A percentile compares a stretch with the other conserved stretches of the same genome.
phyloP scores from a whole-genome alignment of 1,140 invertebrate species.

The Battus philenor region DNA sequence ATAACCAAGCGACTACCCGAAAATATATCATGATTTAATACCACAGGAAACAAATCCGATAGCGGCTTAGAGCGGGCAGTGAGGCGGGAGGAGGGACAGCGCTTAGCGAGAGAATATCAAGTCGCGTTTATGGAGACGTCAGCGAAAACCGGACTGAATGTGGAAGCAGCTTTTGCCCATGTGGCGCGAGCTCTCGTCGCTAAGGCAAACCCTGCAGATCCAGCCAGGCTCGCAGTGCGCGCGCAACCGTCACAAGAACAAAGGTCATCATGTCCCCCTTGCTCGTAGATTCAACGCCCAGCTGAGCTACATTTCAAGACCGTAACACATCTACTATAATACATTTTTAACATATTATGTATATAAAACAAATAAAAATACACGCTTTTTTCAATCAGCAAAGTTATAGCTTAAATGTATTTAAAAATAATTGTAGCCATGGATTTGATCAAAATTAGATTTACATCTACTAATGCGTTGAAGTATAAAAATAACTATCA shows the following conservation, averaged over 20 bases:
- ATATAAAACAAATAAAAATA: too few relatives aligned
- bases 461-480: too few relatives aligned
- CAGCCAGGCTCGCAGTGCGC: conserved; percentile 57
- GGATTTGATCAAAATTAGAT: too few relatives aligned
- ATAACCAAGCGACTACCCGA: too few relatives aligned
- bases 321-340: too few relatives aligned
- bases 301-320: too few relatives aligned
- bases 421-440: too few relatives aligned
- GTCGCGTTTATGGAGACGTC: conserved; percentile 93
- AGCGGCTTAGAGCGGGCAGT: conserved; percentile 84
- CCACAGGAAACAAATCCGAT: conserved; percentile 89
- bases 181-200: conserved; percentile 81
- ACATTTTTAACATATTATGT: too few relatives aligned
- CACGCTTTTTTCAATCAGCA: too few relatives aligned
- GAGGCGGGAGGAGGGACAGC: conserved; percentile 87
- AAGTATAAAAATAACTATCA: too few relatives aligned
- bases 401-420: too few relatives aligned
- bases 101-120: conserved; percentile 87
- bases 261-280: conserved; percentile 60
- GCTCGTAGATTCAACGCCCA: conserved; percentile 33
- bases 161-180: conserved; percentile 88
- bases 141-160: conserved; percentile 90
- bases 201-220: conserved; percentile 61
- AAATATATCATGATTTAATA: too few relatives aligned
- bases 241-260: conserved; percentile 60